Evolutionary conservation across 2,113 vertebrate species (phyloP), one percentile per base, ranked within the genome.

Genomic region (Bujurquina vittata): DNA sequence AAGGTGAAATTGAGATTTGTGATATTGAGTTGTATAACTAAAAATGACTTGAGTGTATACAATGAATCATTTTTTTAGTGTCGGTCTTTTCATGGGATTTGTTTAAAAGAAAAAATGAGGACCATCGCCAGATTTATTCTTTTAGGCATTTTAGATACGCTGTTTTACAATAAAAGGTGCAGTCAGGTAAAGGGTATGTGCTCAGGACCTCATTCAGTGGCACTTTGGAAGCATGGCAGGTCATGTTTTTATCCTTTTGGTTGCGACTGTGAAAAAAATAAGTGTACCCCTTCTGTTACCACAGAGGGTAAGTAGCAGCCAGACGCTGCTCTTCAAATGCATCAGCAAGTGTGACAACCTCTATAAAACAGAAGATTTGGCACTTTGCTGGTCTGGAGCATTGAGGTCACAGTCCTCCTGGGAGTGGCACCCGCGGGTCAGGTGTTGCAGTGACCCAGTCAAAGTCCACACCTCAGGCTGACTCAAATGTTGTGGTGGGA

Each of bases 1-100:
- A n/a, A 72, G 46, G 67, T 72, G 26, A 72, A 72, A 72, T 33
- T 72, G 67, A 54, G 6, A 72, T 72, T 54, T 52, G 46, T 31
- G 67, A 14, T 72, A 31, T 31, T 52, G 67, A 72, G 26, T 31
- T 33, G 26, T 72, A 52, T 52, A 72, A 54, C 18, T 72, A 72
- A 31, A 72, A 72, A 72, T n/a, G 46, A 31, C 67, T 72, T 54
- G 46, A 5, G 26, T 72, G 26, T 54, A 23, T 54, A 72, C 18
- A n/a, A 54, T 72, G 17, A 72, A 54, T 72, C 18, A n/a, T 26
- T 14, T 31, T 72, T 72, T 33, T 72, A 31, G 26, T 31, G 43
- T 43, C 1, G 0, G 26, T 20, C 65, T 29, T 46, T 52, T 52
- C 46, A 31, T 72, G 65, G 65, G 65, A 52, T 72, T 72, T 72